Evolutionary conservation across 1,140 invertebrate genomes (phyloP).

Genomic region (Bombus sibiricus): DNA sequence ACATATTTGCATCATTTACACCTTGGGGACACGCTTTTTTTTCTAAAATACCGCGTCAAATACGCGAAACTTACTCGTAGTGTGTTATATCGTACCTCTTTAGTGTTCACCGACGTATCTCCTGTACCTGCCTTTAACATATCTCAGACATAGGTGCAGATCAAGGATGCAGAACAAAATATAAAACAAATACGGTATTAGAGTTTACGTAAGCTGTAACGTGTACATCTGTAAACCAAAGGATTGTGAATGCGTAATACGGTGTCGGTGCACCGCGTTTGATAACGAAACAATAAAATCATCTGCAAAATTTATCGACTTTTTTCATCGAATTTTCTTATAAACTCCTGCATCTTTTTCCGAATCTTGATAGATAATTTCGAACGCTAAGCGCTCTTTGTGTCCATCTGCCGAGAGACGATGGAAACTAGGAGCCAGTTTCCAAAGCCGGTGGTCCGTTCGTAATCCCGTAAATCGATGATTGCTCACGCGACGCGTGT

Average conservation of each 20-base stretch:
- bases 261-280: conserved; percentile 63
- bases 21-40: neutral
- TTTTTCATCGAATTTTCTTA: neutral
- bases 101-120: conserved; percentile 55
- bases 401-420: too few species aligned
- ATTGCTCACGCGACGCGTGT: conserved; percentile 55
- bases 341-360: neutral
- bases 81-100: conserved; percentile 35
- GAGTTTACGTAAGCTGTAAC: conserved; percentile 50
- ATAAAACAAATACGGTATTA: conserved; percentile 45
- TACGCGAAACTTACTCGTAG: conserved; percentile 8
- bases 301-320: conserved; percentile 23
- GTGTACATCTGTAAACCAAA: conserved; percentile 65
- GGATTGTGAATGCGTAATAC: conserved; percentile 55
- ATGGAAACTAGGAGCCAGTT: neutral
- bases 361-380: too few species aligned
- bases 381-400: too few species aligned
- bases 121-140: conserved; percentile 67
- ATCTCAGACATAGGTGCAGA: conserved; percentile 61
- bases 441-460: neutral
- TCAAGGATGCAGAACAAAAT: neutral
- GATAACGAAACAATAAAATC: conserved; percentile 71
- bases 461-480: conserved; percentile 47
- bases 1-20: neutral
- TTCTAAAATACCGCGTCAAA: neutral